Conservation (phyloP, 35 echinoderm and acorn worm genomes). For the Diadema setosum region DNA sequence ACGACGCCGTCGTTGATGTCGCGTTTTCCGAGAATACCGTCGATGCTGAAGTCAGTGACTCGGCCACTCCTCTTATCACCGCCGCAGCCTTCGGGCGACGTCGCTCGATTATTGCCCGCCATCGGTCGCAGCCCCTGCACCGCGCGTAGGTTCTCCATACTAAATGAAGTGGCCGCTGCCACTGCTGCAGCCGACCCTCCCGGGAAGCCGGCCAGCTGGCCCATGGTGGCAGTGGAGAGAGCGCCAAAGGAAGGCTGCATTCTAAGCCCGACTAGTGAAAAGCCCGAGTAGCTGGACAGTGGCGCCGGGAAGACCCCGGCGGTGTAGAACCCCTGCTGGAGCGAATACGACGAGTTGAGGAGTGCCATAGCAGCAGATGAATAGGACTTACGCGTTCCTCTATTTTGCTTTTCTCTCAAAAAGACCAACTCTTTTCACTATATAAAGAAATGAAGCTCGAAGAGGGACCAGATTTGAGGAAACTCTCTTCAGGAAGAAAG, state of each 20-base stretch:
- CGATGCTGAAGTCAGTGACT: conserved; percentile 61
- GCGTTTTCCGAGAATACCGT: conserved; percentile 33
- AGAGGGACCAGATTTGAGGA: too few relatives aligned
- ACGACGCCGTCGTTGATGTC: neutral
- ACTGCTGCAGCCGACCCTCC: neutral
- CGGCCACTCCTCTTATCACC: conserved; percentile 5
- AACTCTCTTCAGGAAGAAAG: too few relatives aligned
- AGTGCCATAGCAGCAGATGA: conserved; percentile 10
- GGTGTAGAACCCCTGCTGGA: conserved; percentile 21
- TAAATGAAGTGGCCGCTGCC: neutral
- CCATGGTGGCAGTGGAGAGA: neutral
- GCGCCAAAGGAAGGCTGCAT: conserved; percentile 8
- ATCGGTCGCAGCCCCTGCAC: neutral
- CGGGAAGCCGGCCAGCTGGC: neutral
- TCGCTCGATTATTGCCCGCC: neutral
- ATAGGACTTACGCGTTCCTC: neutral
- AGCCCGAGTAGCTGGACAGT: conserved; percentile 9
- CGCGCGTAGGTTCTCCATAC: conserved; percentile 10
- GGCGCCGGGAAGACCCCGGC: conserved; percentile 20
- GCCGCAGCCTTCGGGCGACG: neutral
- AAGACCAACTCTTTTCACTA: too few relatives aligned
- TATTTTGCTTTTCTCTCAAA: neutral
- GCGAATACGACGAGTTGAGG: conserved; percentile 5
- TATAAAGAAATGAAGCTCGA: too few relatives aligned
- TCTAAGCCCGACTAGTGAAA: conserved; percentile 16